phyloP scores from a whole-genome alignment of 2,113 vertebrate species.

The Pagrus major region DNA sequence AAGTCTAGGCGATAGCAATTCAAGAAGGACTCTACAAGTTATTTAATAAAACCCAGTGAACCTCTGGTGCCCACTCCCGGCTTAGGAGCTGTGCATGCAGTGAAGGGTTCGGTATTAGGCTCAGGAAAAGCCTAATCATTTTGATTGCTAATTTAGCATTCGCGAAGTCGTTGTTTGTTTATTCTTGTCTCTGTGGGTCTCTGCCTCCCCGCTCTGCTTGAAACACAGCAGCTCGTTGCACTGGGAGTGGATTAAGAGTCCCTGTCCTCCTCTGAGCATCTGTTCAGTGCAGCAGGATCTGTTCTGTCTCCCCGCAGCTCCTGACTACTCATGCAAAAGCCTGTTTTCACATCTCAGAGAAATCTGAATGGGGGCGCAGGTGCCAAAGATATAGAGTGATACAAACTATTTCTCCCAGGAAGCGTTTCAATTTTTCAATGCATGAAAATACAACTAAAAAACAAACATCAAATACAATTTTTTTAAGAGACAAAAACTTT shows the following conservation, averaged over 20 bases:
- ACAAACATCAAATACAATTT: conserved; percentile 32
- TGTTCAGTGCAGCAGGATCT: conserved; percentile 58
- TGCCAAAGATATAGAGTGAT: conserved; percentile 18
- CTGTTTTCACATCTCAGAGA: conserved; percentile 41
- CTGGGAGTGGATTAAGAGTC: conserved; percentile 59
- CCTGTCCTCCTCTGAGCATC: conserved; percentile 65
- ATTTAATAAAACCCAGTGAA: conserved; percentile 31
- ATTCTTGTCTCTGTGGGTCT: conserved; percentile 35
- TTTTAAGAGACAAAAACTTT: conserved; percentile 7
- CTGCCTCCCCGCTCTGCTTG: conserved; percentile 25
- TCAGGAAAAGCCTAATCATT: conserved; percentile 48
- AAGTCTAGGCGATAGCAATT: conserved; percentile 26
- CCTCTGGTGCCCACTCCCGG: not conserved
- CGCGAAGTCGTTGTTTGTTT: conserved; percentile 48
- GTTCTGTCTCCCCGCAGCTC: conserved; percentile 38
- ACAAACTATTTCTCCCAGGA: conserved; percentile 37
- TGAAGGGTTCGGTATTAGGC: conserved; percentile 14
- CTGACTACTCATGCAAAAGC: conserved; percentile 28
- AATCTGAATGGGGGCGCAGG: conserved; percentile 42
- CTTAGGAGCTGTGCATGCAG: not conserved
- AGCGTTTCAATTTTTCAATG: conserved; percentile 26
- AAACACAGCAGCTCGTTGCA: conserved; percentile 46
- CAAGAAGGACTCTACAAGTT: conserved; percentile 14
- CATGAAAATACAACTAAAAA: conserved; percentile 25
- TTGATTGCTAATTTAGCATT: conserved; percentile 54